Percentiles rank a stretch among this genome's conserved stretches.
Evolutionary conservation across 2,888 invertebrate species (phyloP).

Genomic region (Trachelus tabidus): DNA sequence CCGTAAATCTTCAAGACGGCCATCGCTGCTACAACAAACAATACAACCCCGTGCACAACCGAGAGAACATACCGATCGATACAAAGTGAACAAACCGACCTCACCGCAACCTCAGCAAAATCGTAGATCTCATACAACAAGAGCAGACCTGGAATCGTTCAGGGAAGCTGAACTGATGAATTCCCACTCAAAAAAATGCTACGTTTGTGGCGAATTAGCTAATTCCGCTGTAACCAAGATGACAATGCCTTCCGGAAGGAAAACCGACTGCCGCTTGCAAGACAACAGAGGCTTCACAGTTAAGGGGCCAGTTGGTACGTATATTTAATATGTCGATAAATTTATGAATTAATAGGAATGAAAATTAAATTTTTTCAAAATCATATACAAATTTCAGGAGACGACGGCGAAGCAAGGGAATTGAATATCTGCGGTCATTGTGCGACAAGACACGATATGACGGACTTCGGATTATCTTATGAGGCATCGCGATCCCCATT

Average conservation of each 20-base stretch:
- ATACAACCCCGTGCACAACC: constrained; percentile 25
- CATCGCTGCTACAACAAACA: constrained; percentile 20
- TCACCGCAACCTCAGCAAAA: constrained; percentile 17
- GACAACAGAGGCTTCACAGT: constrained; percentile 28
- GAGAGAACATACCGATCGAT: constrained; percentile 33
- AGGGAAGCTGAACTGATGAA: constrained; percentile 24
- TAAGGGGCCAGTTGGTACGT: constrained; percentile 39
- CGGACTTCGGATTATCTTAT: constrained; percentile 10
- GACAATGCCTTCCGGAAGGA: constrained; percentile 24
- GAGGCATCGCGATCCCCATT: constrained; percentile 16
- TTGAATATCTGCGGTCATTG: constrained; percentile 29
- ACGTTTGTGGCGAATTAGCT: constrained; percentile 35
- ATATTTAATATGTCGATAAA: neutral
- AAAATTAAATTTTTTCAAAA: neutral
- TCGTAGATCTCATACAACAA: constrained; percentile 18
- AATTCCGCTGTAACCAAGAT: constrained; percentile 22
- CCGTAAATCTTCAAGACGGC: constrained; percentile 22
- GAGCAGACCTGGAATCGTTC: constrained; percentile 34
- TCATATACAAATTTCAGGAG: constrained; percentile 26
- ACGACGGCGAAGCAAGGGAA: constrained; percentile 35
- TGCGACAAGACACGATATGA: constrained; percentile 20
- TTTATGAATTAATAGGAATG: neutral
- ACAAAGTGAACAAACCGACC: constrained; percentile 19
- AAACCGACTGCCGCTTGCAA: constrained; percentile 37
- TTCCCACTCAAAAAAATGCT: constrained; percentile 33